A percentile compares a stretch with the other conserved stretches of the same genome.
Evolutionary conservation across 2,113 vertebrate genomes (phyloP).

Genomic region (Chionomys nivalis): DNA sequence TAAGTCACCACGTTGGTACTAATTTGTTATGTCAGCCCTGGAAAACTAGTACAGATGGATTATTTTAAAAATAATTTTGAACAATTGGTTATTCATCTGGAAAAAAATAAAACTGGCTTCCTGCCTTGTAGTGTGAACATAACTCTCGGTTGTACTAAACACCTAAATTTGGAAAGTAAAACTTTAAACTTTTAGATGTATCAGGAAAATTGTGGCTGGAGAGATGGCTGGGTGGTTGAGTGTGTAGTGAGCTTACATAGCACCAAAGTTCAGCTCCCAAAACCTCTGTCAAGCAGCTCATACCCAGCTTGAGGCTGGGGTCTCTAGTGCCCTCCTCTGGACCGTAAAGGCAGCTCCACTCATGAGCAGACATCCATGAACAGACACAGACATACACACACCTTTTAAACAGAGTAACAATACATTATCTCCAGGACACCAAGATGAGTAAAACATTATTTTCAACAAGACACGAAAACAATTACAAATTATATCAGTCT

Average conservation of each 20-base stretch:
- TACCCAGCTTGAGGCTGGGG: not conserved
- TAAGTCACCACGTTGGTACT: slow-evolving; percentile 44
- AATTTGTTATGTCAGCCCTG: slow-evolving; percentile 67
- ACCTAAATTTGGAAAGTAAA: slow-evolving; percentile 43
- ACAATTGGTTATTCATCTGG: slow-evolving; percentile 69
- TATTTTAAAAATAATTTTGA: slow-evolving; percentile 65
- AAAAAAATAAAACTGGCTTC: slow-evolving; percentile 69
- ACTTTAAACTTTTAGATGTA: slow-evolving; percentile 46
- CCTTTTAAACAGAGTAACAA: not conserved
- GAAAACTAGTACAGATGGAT: slow-evolving; percentile 57
- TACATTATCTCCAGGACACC: slow-evolving; percentile 24
- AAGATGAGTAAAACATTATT: not conserved
- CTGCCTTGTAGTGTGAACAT: slow-evolving; percentile 48
- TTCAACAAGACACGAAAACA: slow-evolving; percentile 29
- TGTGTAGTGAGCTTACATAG: not conserved
- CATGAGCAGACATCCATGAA: rapidly evolving
- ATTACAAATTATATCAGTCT: slow-evolving; percentile 29
- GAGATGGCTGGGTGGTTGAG: not conserved
- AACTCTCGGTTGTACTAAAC: slow-evolving; percentile 45
- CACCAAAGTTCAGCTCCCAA: not conserved
- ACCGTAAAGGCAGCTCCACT: not conserved
- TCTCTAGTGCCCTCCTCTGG: not conserved
- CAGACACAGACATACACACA: not conserved
- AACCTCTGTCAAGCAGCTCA: not conserved
- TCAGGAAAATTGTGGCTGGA: not conserved